Evolutionary conservation across 2,888 invertebrate genomes (phyloP).

Genomic region (Hedychridium roseum): DNA sequence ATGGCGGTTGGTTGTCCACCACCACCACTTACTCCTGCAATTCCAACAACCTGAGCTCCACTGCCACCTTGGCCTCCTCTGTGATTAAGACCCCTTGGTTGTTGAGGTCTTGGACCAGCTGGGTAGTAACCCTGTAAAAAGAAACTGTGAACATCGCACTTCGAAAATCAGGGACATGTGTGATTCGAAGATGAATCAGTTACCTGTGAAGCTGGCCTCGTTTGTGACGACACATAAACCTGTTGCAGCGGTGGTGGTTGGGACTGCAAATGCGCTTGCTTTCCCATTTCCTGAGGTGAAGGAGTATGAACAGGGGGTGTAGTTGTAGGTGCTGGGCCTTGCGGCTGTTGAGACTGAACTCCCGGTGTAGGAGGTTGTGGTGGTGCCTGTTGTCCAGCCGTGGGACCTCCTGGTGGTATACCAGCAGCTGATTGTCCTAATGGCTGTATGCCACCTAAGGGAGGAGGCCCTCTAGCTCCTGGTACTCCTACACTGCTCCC

Average conservation of each 20-base stretch:
- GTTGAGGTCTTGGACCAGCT: slow-evolving; percentile 50
- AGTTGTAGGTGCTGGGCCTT: slow-evolving; percentile 53
- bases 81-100: slow-evolving; percentile 50
- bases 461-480: slow-evolving; percentile 56
- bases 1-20: slow-evolving; percentile 51
- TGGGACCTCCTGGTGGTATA: slow-evolving; percentile 52
- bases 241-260: slow-evolving; percentile 48
- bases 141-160: not conserved
- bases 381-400: slow-evolving; percentile 47
- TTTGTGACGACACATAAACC: slow-evolving; percentile 48
- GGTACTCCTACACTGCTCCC: slow-evolving; percentile 57
- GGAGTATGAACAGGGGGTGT: slow-evolving; percentile 56
- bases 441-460: slow-evolving; percentile 53
- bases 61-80: slow-evolving; percentile 51
- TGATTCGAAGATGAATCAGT: too few relatives aligned
- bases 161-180: too few relatives aligned
- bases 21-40: slow-evolving; percentile 47
- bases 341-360: slow-evolving; percentile 52
- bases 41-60: slow-evolving; percentile 51
- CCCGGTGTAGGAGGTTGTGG: slow-evolving; percentile 50
- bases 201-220: slow-evolving; percentile 50
- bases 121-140: slow-evolving; percentile 43
- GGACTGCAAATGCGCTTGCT: slow-evolving; percentile 54
- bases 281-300: slow-evolving; percentile 58
- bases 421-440: slow-evolving; percentile 55